These are phyloP conservation scores for Agriopis marginaria DNA, from an alignment of 2,888 invertebrate species.

Conservation along the genomic window DNA sequence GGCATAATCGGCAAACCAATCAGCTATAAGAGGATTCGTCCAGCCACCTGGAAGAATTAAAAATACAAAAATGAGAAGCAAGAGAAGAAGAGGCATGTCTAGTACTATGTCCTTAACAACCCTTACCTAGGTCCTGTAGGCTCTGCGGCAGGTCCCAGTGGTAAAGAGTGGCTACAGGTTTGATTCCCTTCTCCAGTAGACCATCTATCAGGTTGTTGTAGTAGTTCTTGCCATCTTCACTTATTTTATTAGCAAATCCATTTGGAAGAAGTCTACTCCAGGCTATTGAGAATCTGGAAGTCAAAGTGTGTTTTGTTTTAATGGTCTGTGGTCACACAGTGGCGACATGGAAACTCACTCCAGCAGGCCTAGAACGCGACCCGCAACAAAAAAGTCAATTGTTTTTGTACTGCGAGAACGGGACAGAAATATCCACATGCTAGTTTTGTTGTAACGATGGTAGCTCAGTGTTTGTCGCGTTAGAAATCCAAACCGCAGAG, in stretches of 20 bases:
- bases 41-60: conserved; percentile 81
- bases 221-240: conserved; percentile 87
- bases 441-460: too few relatives aligned
- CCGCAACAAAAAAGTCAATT: too few relatives aligned
- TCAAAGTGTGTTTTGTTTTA: neutral
- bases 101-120: neutral
- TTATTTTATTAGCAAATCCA: conserved; percentile 85
- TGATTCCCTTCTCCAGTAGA: conserved; percentile 75
- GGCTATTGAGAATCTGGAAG: conserved; percentile 85
- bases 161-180: conserved; percentile 78
- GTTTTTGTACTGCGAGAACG: too few relatives aligned
- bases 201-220: conserved; percentile 82
- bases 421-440: too few relatives aligned
- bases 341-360: too few relatives aligned
- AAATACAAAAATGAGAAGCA: neutral
- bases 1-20: conserved; percentile 87
- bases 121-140: conserved; percentile 56
- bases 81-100: neutral
- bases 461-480: too few relatives aligned
- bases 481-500: too few relatives aligned
- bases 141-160: conserved; percentile 73
- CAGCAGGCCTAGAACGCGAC: too few relatives aligned
- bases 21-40: conserved; percentile 85
- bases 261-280: conserved; percentile 89
- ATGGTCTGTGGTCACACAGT: too few relatives aligned